Base-by-base conservation (phyloP, 23 tunicate species). In the Diplosoma virens region DNA sequence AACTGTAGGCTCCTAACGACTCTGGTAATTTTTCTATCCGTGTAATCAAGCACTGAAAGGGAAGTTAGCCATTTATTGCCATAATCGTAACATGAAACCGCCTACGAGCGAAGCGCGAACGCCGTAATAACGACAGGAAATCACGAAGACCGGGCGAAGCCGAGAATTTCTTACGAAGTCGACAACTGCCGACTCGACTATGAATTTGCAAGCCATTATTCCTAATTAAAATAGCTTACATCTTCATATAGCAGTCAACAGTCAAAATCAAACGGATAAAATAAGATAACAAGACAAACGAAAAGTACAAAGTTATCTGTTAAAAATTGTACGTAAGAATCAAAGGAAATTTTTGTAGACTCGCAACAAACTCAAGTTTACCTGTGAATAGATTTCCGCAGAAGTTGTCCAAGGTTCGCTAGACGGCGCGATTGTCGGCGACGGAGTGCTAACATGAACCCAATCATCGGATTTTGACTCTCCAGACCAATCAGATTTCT, bases 191-290 rank as follows among this genome's bases (percentile, higher is more conserved):
- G 80, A 45, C 46, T 24, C 45, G 35, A 52, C 66, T 87, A 89
- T 82, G 88, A 89, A 89, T 87, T 37, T 33, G 59, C 65, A 77
- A 82, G 88, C 87, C 79, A 76, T 78, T 89, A 80, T 17, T 29
- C n/a, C 30, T 33, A 0, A 28, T 30, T 54, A 33, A 79, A 89
- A 89, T 89, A 89, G 96, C 96, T 89, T 89, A 89, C 96, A 89
- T 82, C 96, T 89, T 89, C 96, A 89, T 89, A 89, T 89, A 89
- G 33, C 24, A 37, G 36, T 54, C 65, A 58, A 22, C 33, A 41
- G 53, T 59, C 66, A 0, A 24, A 33, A 3, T 18, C n/a, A 55
- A 55, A 14, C 50, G 14, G 50, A n/a, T n/a, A n/a, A n/a, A n/a
- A n/a, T n/a, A n/a, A n/a, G n/a, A n/a, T n/a, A n/a, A n/a, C n/a